These are phyloP conservation scores for Cervus canadensis DNA, from an alignment of 2,113 vertebrate species.

Conservation along the genomic window DNA sequence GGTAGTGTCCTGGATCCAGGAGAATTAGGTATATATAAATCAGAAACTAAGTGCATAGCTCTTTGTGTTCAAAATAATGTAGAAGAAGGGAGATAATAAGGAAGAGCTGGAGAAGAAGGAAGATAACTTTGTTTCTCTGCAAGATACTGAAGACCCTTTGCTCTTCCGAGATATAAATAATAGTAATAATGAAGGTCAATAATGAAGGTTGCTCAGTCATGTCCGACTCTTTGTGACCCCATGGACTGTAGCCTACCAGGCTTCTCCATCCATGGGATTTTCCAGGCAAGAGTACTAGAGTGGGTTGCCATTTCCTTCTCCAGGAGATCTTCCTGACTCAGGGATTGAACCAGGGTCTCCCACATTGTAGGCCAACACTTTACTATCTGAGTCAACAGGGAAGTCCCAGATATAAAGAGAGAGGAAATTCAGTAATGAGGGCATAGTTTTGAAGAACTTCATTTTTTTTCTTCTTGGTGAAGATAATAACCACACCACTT, in stretches of 20 bases:
- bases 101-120: neutral
- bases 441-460: neutral
- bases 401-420: neutral
- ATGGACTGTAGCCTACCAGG: no score
- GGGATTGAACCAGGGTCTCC: neutral
- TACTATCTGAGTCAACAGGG: neutral
- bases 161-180: neutral
- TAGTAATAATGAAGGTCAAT: no score
- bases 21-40: neutral
- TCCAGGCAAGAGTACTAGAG: no score
- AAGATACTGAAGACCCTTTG: neutral
- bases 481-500: neutral
- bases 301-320: neutral
- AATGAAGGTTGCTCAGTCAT: no score
- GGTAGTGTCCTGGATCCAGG: neutral
- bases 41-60: neutral
- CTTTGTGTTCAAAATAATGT: neutral
- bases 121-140: neutral
- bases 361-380: neutral
- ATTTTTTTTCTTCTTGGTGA: neutral
- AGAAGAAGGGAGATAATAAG: accelerated
- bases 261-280: no score
- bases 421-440: neutral
- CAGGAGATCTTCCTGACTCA: neutral
- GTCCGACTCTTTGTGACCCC: no score